These are phyloP conservation scores for Pyrgilauda ruficollis DNA, from an alignment of 2,113 vertebrate genomes.

Conservation along the genomic window DNA sequence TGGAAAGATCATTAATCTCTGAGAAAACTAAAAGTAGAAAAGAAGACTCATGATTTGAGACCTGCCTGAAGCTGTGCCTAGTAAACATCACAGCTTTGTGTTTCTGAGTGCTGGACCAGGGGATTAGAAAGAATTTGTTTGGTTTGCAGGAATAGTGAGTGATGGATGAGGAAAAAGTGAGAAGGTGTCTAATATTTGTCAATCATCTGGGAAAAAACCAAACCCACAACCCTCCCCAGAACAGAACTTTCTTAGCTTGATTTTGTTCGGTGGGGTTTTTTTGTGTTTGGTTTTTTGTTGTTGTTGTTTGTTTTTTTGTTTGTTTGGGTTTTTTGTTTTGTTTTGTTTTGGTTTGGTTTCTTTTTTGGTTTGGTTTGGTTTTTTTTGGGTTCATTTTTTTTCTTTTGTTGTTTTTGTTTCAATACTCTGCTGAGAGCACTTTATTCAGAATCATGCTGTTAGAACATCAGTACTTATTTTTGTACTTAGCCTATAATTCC, in stretches of 20 bases:
- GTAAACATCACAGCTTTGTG: neutral
- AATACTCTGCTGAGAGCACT: neutral
- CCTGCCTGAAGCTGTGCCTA: neutral
- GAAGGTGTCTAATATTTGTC: neutral
- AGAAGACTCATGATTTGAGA: neutral
- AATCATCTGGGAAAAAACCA: neutral
- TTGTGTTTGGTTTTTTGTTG: neutral
- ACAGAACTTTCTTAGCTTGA: neutral
- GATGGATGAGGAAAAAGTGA: neutral
- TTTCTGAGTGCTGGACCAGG: neutral
- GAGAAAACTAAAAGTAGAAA: neutral
- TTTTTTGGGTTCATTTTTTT: neutral
- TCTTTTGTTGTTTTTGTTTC: neutral
- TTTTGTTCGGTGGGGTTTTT: neutral
- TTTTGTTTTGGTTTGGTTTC: neutral
- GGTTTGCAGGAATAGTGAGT: neutral
- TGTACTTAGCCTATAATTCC: neutral
- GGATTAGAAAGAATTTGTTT: neutral
- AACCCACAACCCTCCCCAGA: neutral
- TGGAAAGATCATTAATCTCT: neutral
- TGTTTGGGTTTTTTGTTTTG: neutral
- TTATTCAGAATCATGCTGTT: neutral
- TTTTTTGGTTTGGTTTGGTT: too few species aligned
- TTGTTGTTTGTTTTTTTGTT: neutral
- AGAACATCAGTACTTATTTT: neutral